Evolutionary conservation across 2,797 vertebrate genomes (phyloP).

Genomic region (Hozukius guyotensis): DNA sequence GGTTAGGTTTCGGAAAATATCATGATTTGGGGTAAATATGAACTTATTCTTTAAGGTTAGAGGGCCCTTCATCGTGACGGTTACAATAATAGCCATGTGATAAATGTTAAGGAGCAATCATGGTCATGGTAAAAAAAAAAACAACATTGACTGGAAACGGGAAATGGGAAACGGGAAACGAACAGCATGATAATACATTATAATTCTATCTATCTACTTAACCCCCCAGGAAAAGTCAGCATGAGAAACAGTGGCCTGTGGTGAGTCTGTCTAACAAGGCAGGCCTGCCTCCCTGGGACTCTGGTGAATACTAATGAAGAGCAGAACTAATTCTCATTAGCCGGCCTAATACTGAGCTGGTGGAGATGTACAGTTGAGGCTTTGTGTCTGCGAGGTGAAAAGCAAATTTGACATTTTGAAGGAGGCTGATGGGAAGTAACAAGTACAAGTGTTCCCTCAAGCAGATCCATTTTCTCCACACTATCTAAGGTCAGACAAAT

Average conservation of each 20-base stretch:
- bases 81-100: neutral
- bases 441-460: conserved; percentile 67
- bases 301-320: conserved; percentile 53
- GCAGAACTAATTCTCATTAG: conserved; percentile 56
- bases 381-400: conserved; percentile 52
- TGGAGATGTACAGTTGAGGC: conserved; percentile 29
- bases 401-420: conserved; percentile 72
- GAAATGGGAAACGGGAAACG: neutral
- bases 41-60: neutral
- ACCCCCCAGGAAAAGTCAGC: neutral
- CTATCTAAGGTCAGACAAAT: conserved; percentile 67
- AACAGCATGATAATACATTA: neutral
- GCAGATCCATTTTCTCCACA: conserved; percentile 49
- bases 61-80: neutral
- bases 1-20: neutral
- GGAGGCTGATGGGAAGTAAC: conserved; percentile 59
- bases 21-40: neutral
- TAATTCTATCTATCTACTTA: neutral
- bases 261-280: conserved; percentile 32
- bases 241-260: conserved; percentile 14
- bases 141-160: neutral
- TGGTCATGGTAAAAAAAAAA: neutral
- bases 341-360: conserved; percentile 9
- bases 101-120: neutral
- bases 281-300: conserved; percentile 8